Evolutionary conservation across 2,888 invertebrate species (phyloP).

Genomic region (Phengaris arion): DNA sequence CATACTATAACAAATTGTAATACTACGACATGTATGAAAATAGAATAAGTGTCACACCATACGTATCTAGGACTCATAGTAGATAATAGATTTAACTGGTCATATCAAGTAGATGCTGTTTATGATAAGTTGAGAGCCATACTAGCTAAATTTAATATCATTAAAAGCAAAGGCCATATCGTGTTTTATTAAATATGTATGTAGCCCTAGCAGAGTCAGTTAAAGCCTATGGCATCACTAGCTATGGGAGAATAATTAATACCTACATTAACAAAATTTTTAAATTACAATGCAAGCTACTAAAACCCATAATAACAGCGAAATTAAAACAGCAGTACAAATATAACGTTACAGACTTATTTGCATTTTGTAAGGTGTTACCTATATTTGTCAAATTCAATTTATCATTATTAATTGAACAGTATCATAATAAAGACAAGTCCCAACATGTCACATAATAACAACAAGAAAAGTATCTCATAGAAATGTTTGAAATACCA

Average conservation of each 20-base stretch:
- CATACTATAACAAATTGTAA: neutral
- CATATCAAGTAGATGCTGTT: no score
- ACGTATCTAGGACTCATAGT: no score
- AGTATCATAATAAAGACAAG: neutral
- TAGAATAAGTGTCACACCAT: no score
- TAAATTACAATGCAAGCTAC: neutral
- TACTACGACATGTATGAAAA: no score
- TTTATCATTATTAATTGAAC: constrained; percentile 2
- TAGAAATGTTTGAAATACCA: neutral
- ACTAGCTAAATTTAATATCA: no score
- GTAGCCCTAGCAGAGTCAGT: neutral
- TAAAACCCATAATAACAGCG: neutral
- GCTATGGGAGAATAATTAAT: no score
- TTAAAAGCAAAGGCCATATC: neutral
- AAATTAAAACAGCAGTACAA: neutral
- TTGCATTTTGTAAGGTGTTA: neutral
- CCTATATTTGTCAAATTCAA: neutral
- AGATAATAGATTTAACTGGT: no score
- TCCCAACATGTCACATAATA: neutral
- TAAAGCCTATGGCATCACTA: neutral
- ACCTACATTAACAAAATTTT: neutral
- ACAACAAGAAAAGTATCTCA: neutral
- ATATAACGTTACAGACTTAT: neutral
- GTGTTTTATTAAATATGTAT: neutral
- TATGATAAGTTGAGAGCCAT: neutral